Conservation (phyloP, 2,797 vertebrate species). For the Cuculus canorus region DNA sequence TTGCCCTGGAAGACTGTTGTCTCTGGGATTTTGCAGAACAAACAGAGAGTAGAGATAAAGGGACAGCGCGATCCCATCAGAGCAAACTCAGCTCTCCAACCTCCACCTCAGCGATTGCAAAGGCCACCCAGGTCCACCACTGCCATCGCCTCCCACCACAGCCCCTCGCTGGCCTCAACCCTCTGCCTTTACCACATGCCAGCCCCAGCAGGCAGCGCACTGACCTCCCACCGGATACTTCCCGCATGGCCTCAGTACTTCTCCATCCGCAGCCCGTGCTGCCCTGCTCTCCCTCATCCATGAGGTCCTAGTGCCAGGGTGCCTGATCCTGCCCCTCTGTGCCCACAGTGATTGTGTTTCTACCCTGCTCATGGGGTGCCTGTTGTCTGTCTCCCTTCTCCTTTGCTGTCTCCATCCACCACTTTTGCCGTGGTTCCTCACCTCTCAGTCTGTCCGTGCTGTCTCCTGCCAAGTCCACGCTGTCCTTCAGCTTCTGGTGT, state of each 20-base stretch:
- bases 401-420: not conserved
- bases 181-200: not conserved
- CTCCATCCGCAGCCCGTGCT: not conserved
- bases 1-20: not conserved
- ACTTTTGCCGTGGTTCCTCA: not conserved
- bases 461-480: not conserved
- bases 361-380: not conserved
- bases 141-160: not conserved
- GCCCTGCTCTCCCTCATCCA: not conserved
- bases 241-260: fast-evolving
- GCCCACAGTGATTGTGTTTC: not conserved
- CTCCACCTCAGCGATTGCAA: not conserved
- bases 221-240: not conserved
- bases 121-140: not conserved
- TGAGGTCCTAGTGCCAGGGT: not conserved
- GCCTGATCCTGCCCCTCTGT: fast-evolving
- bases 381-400: not conserved
- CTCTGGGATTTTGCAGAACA: not conserved
- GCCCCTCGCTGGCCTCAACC: not conserved
- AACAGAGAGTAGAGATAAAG: not conserved
- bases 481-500: not conserved
- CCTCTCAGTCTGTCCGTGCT: not conserved
- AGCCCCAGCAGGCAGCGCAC: not conserved
- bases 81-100: not conserved
- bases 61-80: not conserved